Evolutionary conservation across 2,113 vertebrate genomes (phyloP).

Genomic region (Vimba vimba): DNA sequence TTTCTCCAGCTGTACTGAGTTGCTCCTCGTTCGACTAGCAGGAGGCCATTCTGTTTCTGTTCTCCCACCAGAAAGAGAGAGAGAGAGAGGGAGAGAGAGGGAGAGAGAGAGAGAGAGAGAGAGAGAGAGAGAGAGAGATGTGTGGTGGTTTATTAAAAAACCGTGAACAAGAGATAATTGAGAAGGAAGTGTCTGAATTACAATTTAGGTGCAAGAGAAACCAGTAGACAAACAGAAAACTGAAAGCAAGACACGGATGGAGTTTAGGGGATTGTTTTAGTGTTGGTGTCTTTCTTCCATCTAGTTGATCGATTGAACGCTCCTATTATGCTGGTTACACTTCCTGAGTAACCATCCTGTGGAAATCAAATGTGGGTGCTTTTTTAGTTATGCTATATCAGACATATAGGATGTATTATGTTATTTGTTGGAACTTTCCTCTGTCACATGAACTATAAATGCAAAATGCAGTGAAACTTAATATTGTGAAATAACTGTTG

Average conservation of each 20-base stretch:
- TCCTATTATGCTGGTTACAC: neutral
- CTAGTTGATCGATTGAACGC: neutral
- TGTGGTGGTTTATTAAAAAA: neutral
- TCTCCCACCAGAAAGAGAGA: constrained; percentile 20
- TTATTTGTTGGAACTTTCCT: neutral
- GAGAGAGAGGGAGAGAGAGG: constrained; percentile 28
- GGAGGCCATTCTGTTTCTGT: constrained; percentile 22
- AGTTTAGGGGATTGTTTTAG: neutral
- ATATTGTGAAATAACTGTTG: too few species aligned
- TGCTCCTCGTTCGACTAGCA: constrained; percentile 42
- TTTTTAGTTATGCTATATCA: neutral
- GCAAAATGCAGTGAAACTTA: neutral
- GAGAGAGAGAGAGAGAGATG: constrained; percentile 29
- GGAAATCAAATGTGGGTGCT: neutral
- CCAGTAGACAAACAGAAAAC: constrained; percentile 11
- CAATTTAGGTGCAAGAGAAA: neutral
- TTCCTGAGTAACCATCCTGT: neutral
- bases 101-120: constrained; percentile 23
- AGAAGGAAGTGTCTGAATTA: constrained; percentile 10
- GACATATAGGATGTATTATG: neutral
- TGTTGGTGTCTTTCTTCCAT: neutral
- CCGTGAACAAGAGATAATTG: neutral
- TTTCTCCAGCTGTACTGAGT: constrained; percentile 55
- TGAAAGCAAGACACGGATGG: neutral
- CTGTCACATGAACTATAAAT: neutral